phyloP scores from a whole-genome alignment of 2,888 invertebrate genomes.

The Meta bourneti region DNA sequence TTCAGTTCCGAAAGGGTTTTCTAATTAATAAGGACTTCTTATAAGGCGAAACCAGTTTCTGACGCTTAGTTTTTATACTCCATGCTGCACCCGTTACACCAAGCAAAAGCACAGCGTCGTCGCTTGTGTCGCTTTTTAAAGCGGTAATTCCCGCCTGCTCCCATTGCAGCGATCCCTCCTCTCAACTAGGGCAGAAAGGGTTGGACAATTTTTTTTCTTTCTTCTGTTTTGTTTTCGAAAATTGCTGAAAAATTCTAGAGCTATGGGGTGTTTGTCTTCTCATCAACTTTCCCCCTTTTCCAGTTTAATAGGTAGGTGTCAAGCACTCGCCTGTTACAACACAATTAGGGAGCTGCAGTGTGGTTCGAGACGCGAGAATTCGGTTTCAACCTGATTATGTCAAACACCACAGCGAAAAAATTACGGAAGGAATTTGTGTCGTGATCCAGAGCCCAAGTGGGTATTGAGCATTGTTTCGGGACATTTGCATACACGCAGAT shows the following conservation, averaged over 20 bases:
- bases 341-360: conserved; percentile 16
- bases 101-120: background rate
- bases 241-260: background rate
- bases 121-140: background rate
- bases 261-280: conserved; percentile 1
- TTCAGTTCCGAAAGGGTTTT: conserved; percentile 49
- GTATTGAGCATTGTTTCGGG: background rate
- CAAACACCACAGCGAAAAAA: background rate
- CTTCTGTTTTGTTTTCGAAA: conserved; percentile 22
- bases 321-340: conserved; percentile 13
- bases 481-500: no score
- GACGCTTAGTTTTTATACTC: conserved; percentile 5
- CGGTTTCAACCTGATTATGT: conserved; percentile 59
- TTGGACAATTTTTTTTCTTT: conserved; percentile 36
- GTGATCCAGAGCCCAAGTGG: background rate
- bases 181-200: conserved; percentile 55
- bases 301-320: conserved; percentile 28
- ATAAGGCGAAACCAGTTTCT: conserved; percentile 67
- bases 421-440: background rate
- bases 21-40: conserved; percentile 72
- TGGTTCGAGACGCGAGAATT: conserved; percentile 10
- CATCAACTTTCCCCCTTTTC: background rate
- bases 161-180: conserved; percentile 25
- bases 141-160: conserved; percentile 16
- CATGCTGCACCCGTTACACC: conserved; percentile 32